Conservation (phyloP, 2,888 invertebrate species). For the Xestobium rufovillosum region DNA sequence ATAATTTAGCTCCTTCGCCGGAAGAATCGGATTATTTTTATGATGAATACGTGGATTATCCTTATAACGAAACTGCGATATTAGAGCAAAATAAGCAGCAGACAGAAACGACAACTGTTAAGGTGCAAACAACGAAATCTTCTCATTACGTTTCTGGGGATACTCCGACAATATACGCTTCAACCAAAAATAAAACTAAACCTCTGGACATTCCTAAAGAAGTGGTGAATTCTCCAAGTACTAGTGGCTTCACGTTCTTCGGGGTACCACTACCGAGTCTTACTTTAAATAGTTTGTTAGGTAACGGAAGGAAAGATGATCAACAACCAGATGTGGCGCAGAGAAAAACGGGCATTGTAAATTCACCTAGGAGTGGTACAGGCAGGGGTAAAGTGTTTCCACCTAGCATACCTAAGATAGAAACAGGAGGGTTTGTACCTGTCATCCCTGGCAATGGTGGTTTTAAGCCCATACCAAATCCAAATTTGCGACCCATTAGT, state of each 20-base stretch:
- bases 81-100: conserved; percentile 23
- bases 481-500: conserved; percentile 27
- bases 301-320: conserved; percentile 37
- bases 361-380: conserved; percentile 20
- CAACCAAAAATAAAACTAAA: conserved; percentile 36
- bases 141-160: conserved; percentile 43
- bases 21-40: conserved; percentile 77
- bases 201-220: conserved; percentile 32
- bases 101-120: conserved; percentile 16
- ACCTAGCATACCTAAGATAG: conserved; percentile 54
- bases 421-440: conserved; percentile 72
- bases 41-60: conserved; percentile 75
- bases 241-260: conserved; percentile 72
- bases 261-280: conserved; percentile 73
- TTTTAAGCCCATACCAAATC: conserved; percentile 60
- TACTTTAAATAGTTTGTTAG: conserved; percentile 57
- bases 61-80: conserved; percentile 53
- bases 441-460: conserved; percentile 66
- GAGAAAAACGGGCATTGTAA: conserved; percentile 36
- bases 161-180: conserved; percentile 55
- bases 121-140: conserved; percentile 19
- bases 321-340: conserved; percentile 26
- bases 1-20: conserved; percentile 53
- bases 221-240: conserved; percentile 44
- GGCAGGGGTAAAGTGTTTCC: conserved; percentile 40